A percentile compares a stretch with the other conserved stretches of the same genome.
These are phyloP conservation scores for Apamea crenata DNA, from an alignment of 2,888 invertebrate species.

Conservation along the genomic window DNA sequence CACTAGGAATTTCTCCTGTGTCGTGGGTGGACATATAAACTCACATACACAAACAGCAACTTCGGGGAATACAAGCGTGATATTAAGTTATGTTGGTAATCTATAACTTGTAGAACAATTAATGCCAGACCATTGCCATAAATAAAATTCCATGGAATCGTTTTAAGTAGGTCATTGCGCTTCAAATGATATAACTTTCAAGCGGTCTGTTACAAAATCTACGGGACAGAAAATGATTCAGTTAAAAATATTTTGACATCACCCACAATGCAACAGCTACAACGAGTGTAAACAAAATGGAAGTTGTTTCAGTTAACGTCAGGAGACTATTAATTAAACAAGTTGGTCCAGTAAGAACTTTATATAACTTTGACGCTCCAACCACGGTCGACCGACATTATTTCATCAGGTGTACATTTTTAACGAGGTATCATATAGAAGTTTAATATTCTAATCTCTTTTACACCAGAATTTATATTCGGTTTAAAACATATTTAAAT, in stretches of 20 bases:
- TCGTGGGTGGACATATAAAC: too few relatives aligned
- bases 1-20: too few relatives aligned
- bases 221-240: not conserved
- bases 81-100: not conserved
- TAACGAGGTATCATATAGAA: constrained; percentile 49
- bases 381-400: constrained; percentile 27
- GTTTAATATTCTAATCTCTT: constrained; percentile 34
- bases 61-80: not conserved
- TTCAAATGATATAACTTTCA: not conserved
- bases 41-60: too few relatives aligned
- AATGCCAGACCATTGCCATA: not conserved
- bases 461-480: constrained; percentile 5
- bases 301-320: constrained; percentile 4
- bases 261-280: not conserved
- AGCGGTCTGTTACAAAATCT: not conserved
- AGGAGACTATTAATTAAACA: constrained; percentile 33
- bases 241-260: constrained; percentile 6
- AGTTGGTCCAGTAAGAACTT: constrained; percentile 39
- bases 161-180: not conserved
- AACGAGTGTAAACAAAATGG: constrained; percentile 17
- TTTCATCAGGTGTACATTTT: constrained; percentile 53
- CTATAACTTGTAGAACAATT: not conserved
- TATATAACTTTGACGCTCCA: constrained; percentile 39
- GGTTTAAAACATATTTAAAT: constrained; percentile 10
- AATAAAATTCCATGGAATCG: not conserved